Evolutionary conservation across 1,140 invertebrate genomes (phyloP).

Genomic region (Hormaphis cornu): DNA sequence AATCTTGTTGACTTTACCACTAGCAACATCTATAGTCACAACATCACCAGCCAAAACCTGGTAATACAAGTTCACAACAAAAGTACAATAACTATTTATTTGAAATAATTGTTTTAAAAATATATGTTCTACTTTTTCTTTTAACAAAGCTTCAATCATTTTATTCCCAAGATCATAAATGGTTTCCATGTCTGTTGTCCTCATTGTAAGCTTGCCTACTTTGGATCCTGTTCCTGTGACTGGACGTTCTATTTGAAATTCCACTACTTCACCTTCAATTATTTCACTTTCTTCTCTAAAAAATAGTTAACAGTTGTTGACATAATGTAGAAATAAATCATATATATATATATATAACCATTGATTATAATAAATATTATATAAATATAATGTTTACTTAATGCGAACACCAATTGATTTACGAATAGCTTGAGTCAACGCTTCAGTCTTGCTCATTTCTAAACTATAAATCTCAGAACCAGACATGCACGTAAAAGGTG

Average conservation of each 20-base stretch:
- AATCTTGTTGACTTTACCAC: constrained; percentile 90
- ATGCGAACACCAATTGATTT: constrained; percentile 97
- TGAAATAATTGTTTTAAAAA: not conserved
- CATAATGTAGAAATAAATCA: not conserved
- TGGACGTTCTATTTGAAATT: constrained; percentile 91
- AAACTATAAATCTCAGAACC: constrained; percentile 97
- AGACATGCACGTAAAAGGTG: constrained; percentile 95
- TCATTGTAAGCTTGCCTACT: constrained; percentile 82
- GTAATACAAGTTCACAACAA: constrained; percentile 17
- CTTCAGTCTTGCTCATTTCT: constrained; percentile 99
- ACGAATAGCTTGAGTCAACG: constrained; percentile 90
- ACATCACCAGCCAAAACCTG: constrained; percentile 90
- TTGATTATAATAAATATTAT: not conserved
- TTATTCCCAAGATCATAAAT: constrained; percentile 97
- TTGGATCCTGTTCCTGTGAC: constrained; percentile 83
- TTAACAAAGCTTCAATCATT: constrained; percentile 95
- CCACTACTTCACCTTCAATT: constrained; percentile 97
- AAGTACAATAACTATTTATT: not conserved
- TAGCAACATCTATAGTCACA: constrained; percentile 95
- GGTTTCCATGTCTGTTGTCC: constrained; percentile 99
- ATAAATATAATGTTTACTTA: constrained; percentile 57
- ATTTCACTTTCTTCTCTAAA: constrained; percentile 91
- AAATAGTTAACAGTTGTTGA: constrained; percentile 38
- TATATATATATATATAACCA: not conserved
- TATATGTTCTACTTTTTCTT: constrained; percentile 61